Base-by-base conservation (phyloP, 2,797 vertebrate species). In the Alauda arvensis region DNA sequence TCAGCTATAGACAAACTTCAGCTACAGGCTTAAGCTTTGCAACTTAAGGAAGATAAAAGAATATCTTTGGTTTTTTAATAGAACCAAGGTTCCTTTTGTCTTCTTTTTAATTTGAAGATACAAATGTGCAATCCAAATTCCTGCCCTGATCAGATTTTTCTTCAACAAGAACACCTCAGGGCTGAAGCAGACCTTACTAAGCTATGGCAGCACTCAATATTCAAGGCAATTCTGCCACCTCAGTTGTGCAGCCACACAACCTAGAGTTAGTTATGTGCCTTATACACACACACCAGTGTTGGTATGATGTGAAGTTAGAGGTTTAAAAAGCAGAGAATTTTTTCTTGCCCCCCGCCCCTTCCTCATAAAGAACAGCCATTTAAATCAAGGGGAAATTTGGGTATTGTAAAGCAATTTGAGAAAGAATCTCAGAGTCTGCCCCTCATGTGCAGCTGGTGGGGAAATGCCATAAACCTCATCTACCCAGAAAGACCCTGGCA, bases 151-250 rank as follows among this genome's bases (percentile, higher is more conserved):
- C 63, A 70, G 43, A 25, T 6, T 28, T 57, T 39, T 83, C 72
- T 61, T 71, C 56, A 6, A 67, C 55, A 59, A 74, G 85, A 94
- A 62, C 12, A 48, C 31, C 59, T 87, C 48, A 19, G 51, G 75
- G 51, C 49, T 89, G 81, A 90, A 83, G 46, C 24, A 79, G 34
- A 87, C 65, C 34, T 82, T 65, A 66, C 76, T 88, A 84, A 87
- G 39, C 78, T 42, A 51, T 10, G 14, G 34, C 65, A 88, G 34
- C 17, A 31, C 34, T 61, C 60, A 46, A 46, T 24, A 15, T 23
- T 57, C 33, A 83, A 90, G 49, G 62, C 62, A 77, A 66, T 45
- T 69, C 56, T 77, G 57, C 45, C 65, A 77, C 57, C 45, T 83
- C 34, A 34, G 31, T 42, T 39, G 48, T 81, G 71, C 71, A 88